phyloP scores from a whole-genome alignment of 2,113 vertebrate species.

The Columbina picui region DNA sequence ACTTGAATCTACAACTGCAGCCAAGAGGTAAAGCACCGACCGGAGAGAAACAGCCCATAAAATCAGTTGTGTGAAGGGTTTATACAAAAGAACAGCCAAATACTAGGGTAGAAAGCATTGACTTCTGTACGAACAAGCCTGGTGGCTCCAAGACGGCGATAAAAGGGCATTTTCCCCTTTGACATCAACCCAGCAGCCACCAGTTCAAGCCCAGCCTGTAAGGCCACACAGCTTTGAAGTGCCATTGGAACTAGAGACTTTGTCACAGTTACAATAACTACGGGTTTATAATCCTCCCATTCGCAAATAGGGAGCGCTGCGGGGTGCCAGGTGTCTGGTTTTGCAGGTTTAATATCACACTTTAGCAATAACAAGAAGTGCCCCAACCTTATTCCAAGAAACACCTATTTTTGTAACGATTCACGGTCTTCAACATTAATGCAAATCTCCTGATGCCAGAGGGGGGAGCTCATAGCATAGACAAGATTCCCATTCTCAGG shows the following conservation, averaged over 20 bases:
- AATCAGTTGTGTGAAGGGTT: neutral
- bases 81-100: neutral
- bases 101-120: neutral
- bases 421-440: neutral
- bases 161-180: neutral
- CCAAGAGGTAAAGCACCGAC: neutral
- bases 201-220: neutral
- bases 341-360: neutral
- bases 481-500: slow-evolving; percentile 43
- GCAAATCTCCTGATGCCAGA: slow-evolving; percentile 69
- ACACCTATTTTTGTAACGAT: neutral
- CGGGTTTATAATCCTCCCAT: neutral
- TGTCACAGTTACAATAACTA: neutral
- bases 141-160: neutral
- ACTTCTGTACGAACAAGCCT: neutral
- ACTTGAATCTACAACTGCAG: rapidly evolving
- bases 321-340: neutral
- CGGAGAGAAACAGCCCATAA: neutral
- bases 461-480: slow-evolving; percentile 82
- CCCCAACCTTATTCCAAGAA: neutral
- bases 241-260: neutral
- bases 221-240: neutral
- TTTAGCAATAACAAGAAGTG: neutral
- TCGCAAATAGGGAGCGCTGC: rapidly evolving
- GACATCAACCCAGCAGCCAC: slow-evolving; percentile 36